These are phyloP conservation scores for Tylochromis polylepis DNA, from an alignment of 2,113 vertebrate species.

Conservation along the genomic window DNA sequence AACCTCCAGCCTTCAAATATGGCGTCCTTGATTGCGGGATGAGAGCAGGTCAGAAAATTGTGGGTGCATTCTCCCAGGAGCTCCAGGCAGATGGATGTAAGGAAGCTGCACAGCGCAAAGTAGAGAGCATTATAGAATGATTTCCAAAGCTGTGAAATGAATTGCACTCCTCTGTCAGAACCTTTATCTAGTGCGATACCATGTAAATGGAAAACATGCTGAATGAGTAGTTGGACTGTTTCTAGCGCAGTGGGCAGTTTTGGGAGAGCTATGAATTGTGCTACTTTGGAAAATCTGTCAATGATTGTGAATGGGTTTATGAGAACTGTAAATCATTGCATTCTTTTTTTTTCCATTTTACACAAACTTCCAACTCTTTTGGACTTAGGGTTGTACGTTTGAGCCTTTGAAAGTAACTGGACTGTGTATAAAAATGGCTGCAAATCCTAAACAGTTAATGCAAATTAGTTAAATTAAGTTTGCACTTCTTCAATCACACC, in stretches of 20 bases:
- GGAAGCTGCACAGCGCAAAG: fast-evolving
- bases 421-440: background rate
- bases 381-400: background rate
- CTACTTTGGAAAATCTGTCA: background rate
- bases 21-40: too few relatives aligned
- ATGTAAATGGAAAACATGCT: background rate
- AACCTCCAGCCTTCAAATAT: background rate
- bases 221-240: background rate
- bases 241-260: background rate
- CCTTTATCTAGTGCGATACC: background rate
- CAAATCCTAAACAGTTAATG: background rate
- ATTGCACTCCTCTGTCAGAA: background rate
- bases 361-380: background rate
- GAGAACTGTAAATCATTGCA: background rate
- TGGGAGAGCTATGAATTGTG: background rate
- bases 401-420: background rate
- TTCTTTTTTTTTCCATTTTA: background rate
- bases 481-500: background rate
- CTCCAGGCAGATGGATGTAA: too few relatives aligned
- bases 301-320: too few relatives aligned
- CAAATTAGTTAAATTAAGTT: background rate
- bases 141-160: background rate
- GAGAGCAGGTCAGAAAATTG: too few relatives aligned
- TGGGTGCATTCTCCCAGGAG: background rate
- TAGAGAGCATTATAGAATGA: background rate